These are phyloP conservation scores for Epiblema foenella DNA, from an alignment of 2,888 invertebrate genomes.

Conservation along the genomic window DNA sequence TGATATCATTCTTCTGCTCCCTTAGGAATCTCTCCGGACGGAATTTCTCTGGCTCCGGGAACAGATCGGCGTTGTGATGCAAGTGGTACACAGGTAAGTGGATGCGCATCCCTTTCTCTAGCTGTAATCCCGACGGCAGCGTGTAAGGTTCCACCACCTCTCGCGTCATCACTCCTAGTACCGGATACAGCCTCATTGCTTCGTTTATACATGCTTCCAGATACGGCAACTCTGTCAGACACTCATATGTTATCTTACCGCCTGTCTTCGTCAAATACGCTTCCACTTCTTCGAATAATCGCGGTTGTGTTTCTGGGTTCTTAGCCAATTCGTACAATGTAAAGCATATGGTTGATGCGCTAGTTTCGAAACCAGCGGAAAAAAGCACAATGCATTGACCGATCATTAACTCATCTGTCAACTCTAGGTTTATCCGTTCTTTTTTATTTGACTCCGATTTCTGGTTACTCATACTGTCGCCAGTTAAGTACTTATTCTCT, in stretches of 20 bases:
- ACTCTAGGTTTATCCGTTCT: conserved; percentile 53
- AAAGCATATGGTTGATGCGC: conserved; percentile 75
- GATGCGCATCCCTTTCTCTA: conserved; percentile 31
- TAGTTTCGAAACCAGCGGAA: conserved; percentile 82
- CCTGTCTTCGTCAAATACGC: conserved; percentile 61
- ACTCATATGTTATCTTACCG: conserved; percentile 73
- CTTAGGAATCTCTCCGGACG: conserved; percentile 30
- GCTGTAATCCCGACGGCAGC: conserved; percentile 30
- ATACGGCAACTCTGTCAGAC: conserved; percentile 74
- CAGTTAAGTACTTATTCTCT: conserved; percentile 44
- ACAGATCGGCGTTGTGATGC: conserved; percentile 19
- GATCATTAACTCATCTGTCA: conserved; percentile 74
- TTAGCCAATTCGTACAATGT: conserved; percentile 77
- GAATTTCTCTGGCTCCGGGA: conserved; percentile 36
- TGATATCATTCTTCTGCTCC: conserved; percentile 28
- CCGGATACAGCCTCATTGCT: conserved; percentile 74
- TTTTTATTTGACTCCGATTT: conserved; percentile 44
- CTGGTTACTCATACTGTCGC: conserved; percentile 45
- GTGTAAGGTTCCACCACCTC: conserved; percentile 37
- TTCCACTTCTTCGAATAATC: conserved; percentile 69
- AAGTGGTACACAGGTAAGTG: conserved; percentile 39
- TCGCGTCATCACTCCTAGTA: conserved; percentile 60
- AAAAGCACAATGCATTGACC: conserved; percentile 83
- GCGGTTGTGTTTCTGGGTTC: conserved; percentile 72
- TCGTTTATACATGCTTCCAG: conserved; percentile 76